Evolutionary conservation across 2,888 invertebrate genomes (phyloP), one percentile per base, ranked within the genome.

Genomic region (Morinoia aosen): DNA sequence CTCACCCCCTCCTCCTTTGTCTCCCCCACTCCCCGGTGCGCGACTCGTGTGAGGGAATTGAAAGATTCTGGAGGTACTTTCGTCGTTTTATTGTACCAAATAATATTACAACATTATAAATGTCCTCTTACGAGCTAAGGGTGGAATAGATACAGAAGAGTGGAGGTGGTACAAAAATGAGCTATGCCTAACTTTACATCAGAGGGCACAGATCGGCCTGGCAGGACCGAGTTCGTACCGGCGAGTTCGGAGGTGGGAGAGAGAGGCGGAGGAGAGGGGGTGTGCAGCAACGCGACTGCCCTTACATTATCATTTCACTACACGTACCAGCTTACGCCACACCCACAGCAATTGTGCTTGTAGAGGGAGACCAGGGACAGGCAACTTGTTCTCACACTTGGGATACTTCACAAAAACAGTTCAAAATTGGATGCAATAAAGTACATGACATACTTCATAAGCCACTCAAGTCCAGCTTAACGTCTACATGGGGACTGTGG

Each of bases 71-170:
- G 25, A 33, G 76, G 76, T 76, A 76, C 76, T 76, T 76, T 76
- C 76, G 33, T 76, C 76, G 93, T 93, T 93, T 93, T 93, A 93
- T 93, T 93, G 57, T 93, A 57, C 57, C 57, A 93, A 93, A 93
- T 56, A 57, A 93, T 93, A 93, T 93, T 93, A 93, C 93, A 93
- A 93, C 57, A 93, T 93, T 93, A 93, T 56, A 93, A 93, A 93
- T 93, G 93, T 93, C 93, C 93, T 93, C 93, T 93, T 93, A 93
- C 56, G 93, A 48, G 39, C 93, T 93, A 93, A 57, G 33, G 57
- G 93, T 93, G 57, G 57, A 93, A 93, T 57, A 93, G 57, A 93
- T 93, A 57, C 93, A 93, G 90, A 90, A 90, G 90, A 93, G 40
- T 90, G 90, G 40, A 14, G 93, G n/a, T 93, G 93, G 93, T 93